Evolutionary conservation across 2,888 invertebrate species (phyloP), one percentile per base, ranked within the genome.

Genomic region (Scaptomyza flava): DNA sequence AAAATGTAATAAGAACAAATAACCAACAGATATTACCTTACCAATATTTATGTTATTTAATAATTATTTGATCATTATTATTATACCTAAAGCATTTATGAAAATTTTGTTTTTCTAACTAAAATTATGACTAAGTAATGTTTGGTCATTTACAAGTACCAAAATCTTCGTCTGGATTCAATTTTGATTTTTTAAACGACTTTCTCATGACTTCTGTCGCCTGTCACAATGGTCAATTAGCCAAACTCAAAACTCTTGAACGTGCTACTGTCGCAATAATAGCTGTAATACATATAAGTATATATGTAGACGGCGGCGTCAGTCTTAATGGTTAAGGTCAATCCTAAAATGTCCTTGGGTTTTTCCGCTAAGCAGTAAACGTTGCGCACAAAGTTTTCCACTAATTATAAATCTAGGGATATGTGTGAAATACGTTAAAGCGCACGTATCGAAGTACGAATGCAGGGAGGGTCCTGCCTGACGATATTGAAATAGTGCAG

Each of bases 401-500:
- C 77, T 77, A 84, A 81, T 82, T 82, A 72, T 70, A 69, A 61
- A 50, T 38, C 41, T 47, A 59, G 64, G 31, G 57, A 70, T 54
- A 77, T 77, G 77, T 79, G 86, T 79, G 75, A 87, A 86, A 79
- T 63, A 59, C 45, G 52, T 57, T 50, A 57, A 76, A 67, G 53
- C 68, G 76, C 89, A 89, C 83, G 83, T 79, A 79, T 50, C 30
- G 12, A 5, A 9, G 30, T 38, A 50, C 38, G 41, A 9, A 17
- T 17, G 46, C 12, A 8, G 9, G 38, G 41, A 33, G 20, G 43
- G 45, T 61, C 43, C 36, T 45, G 53, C 14, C 9, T 2, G 14
- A 12, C 42, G 46, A 59, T 63, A 7, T 9, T 2, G 30, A 17
- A 2, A 47, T 56, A 31, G 51, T 47, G 76, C 81, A 81, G 87